A percentile compares a stretch with the other conserved stretches of the same genome.
These are phyloP conservation scores for Drosophila phalerata DNA, from an alignment of 2,888 invertebrate genomes.

Conservation along the genomic window DNA sequence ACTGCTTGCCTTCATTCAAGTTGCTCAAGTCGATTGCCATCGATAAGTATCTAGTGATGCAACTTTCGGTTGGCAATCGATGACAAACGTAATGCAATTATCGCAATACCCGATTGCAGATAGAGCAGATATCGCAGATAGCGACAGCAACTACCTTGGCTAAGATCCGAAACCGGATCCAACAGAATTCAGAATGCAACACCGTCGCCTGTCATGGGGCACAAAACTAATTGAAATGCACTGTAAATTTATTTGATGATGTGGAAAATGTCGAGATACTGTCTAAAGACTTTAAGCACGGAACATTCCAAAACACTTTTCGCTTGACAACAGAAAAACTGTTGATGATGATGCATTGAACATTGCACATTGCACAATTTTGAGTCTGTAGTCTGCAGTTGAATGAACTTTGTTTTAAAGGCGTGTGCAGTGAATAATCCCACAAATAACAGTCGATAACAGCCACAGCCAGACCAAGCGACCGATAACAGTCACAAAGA, in stretches of 20 bases:
- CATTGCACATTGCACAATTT: slow-evolving; percentile 3
- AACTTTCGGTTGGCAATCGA: not conserved
- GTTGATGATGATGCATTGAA: slow-evolving; percentile 7
- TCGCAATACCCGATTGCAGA: slow-evolving; percentile 3
- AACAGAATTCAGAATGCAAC: slow-evolving; percentile 23
- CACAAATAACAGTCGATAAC: slow-evolving; percentile 8
- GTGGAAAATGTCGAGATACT: slow-evolving; percentile 23
- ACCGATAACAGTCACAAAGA: slow-evolving; percentile 41
- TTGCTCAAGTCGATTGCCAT: not conserved
- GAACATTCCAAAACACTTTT: slow-evolving; percentile 16
- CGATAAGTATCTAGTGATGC: slow-evolving; percentile 12
- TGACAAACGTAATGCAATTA: slow-evolving; percentile 14
- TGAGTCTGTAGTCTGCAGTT: slow-evolving; percentile 10
- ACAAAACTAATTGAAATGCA: slow-evolving; percentile 34
- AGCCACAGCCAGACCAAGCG: not conserved
- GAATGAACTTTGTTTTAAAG: slow-evolving; percentile 20
- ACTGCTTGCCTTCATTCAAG: slow-evolving; percentile 3
- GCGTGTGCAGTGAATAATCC: slow-evolving; percentile 8
- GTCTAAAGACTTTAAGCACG: slow-evolving; percentile 4
- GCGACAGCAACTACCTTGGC: slow-evolving; percentile 30
- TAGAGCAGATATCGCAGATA: slow-evolving; percentile 6
- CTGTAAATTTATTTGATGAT: slow-evolving; percentile 24
- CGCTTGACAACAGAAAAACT: not conserved
- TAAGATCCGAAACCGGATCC: slow-evolving; percentile 56
- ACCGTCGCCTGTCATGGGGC: not conserved